Percentiles rank a stretch among this genome's conserved stretches.
Evolutionary conservation across 2,113 vertebrate species (phyloP).

Genomic region (Psephotus haematonotus): DNA sequence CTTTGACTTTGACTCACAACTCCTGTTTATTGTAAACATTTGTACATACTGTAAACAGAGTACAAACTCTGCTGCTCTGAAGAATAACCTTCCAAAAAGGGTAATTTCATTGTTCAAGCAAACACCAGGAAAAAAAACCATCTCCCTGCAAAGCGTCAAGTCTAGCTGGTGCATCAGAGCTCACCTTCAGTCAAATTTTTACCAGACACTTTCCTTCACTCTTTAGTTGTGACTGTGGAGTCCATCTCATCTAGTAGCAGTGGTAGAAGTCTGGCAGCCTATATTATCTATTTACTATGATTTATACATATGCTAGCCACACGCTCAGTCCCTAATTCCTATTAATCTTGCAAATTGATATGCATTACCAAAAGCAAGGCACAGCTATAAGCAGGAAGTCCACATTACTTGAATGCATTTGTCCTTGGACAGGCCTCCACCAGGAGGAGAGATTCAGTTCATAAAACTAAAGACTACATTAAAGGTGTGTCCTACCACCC

Average conservation of each 20-base stretch:
- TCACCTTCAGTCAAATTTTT: background rate
- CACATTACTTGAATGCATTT: background rate
- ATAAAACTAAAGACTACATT: background rate
- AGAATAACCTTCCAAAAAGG: conserved; percentile 11
- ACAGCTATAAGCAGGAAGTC: background rate
- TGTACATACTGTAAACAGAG: background rate
- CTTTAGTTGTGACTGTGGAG: background rate
- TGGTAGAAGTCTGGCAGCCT: background rate
- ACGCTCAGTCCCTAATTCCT: fast-evolving
- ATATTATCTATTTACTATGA: background rate
- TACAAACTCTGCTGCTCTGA: background rate
- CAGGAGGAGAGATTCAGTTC: background rate
- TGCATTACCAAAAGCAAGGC: background rate
- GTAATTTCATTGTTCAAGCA: background rate
- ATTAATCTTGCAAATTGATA: background rate
- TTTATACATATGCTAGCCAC: background rate
- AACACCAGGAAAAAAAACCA: background rate
- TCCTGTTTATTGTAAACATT: conserved; percentile 48
- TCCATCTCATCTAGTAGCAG: background rate
- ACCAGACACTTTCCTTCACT: background rate
- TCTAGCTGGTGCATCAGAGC: background rate
- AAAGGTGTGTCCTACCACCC: background rate
- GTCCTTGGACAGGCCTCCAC: background rate
- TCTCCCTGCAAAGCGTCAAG: background rate
- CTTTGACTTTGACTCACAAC: background rate